phyloP scores from a whole-genome alignment of 2,888 invertebrate genomes.

The Trichogramma dendrolimi region DNA sequence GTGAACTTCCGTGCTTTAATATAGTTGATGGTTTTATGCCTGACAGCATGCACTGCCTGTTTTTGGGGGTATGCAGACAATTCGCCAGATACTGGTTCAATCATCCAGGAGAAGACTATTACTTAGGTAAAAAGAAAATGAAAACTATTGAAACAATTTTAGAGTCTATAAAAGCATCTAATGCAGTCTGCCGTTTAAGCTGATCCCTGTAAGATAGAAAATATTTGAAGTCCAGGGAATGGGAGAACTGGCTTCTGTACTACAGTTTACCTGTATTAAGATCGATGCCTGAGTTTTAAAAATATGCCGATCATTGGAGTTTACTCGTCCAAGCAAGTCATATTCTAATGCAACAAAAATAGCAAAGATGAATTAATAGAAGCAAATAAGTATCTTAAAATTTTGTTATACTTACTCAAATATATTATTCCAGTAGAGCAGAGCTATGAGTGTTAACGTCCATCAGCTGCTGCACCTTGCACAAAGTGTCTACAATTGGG shows the following conservation, averaged over 20 bases:
- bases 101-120: no score
- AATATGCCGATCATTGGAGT: conserved; percentile 7
- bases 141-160: conserved; percentile 11
- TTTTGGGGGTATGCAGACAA: conserved; percentile 18
- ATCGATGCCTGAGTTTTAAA: conserved; percentile 8
- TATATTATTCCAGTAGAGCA: conserved; percentile 23
- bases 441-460: conserved; percentile 29
- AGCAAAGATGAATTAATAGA: conserved; percentile 23
- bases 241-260: conserved; percentile 29
- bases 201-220: conserved; percentile 16
- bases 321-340: conserved; percentile 4
- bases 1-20: conserved; percentile 18
- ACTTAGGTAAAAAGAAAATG: conserved; percentile 4
- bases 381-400: conserved; percentile 13
- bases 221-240: conserved; percentile 27
- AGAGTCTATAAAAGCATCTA: conserved; percentile 10
- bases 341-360: conserved; percentile 7
- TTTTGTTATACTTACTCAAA: conserved; percentile 12
- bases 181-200: conserved; percentile 13
- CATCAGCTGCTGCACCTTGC: conserved; percentile 31
- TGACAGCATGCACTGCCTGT: conserved; percentile 27
- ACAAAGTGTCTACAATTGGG: conserved; percentile 30
- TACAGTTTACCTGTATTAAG: conserved; percentile 27
- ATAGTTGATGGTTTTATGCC: conserved; percentile 26
- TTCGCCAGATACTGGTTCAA: conserved; percentile 26